Evolutionary conservation across 1,140 invertebrate species (phyloP), one percentile per base, ranked within the genome.

Genomic region (Trichonephila inaurata): DNA sequence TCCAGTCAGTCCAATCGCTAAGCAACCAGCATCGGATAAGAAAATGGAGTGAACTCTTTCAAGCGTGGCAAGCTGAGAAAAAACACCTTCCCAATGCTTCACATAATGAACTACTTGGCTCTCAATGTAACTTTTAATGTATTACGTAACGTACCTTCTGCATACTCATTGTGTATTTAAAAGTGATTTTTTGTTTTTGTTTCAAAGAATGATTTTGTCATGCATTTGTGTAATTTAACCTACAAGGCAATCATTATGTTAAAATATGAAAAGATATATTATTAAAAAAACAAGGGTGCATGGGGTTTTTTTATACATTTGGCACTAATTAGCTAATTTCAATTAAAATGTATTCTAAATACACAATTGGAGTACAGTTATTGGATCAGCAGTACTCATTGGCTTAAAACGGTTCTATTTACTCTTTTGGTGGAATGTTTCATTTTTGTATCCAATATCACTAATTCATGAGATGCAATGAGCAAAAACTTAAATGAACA

Each of bases 101-200:
- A 77, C 24, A 28, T 77, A 77, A 18, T 77, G 72, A 77, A 77
- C 72, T 77, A 77, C 28, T 77, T 77, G 72, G 72, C 72, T 77
- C 72, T 77, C 28, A 40, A 40, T 77, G 72, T 77, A 77, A 77
- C 28, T 77, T 77, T 77, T 77, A 77, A 77, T 77, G 28, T 77
- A 77, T 40, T 77, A 77, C 72, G 33, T 77, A 77, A 77, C 72
- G 33, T 77, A 77, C 72, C 28, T 77, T 33, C 28, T 18, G 72
- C 72, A 24, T 24, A 69, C 14, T 69, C 66, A 77, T 40, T 40
- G 72, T 77, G 33, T 28, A 40, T 77, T 77, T 77, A 40, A 77
- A 64, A 62, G 18, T 19, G 18, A 2, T 12, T 40, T 28, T 24
- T 24, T 69, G 21, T 62, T 28, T 28, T 28, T 69, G 7, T 62